Base-by-base conservation (phyloP, 2,113 vertebrate genomes). In the Albula goreensis region DNA sequence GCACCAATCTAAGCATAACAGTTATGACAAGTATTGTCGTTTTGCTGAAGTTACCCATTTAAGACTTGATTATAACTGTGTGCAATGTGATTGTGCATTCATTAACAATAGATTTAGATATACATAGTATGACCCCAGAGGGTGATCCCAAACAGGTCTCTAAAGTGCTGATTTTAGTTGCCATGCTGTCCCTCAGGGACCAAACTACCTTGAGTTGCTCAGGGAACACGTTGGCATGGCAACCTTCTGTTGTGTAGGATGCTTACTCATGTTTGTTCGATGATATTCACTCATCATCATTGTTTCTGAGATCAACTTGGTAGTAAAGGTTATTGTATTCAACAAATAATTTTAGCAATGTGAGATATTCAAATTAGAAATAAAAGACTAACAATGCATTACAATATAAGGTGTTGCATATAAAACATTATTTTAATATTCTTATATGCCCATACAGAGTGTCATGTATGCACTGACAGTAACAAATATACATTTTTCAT, bases 131-230 rank as follows among this genome's bases (percentile, higher is more conserved):
- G 56, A 60, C 17, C 56, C 77, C 11, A 56, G 63, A 63, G 31
- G 31, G 31, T 15, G 56, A 60, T 60, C 56, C 77, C 11, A 56
- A 80, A 63, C 17, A 63, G 31, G 41, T 50, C 48, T 78, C 63
- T 81, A 19, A 70, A 81, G 83, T 41, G 60, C 80, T 56, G 78
- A 22, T 78, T 66, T 41, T 83, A 48, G 78, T 84, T 84, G 86
- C 78, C 78, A 81, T 70, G 80, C n/a, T 12, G 41, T 74, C 83
- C 51, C 7, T 74, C 31, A 60, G 83, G 86, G 84, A 81, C 48
- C 49, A 50, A 6, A 15, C 56, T 63, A 48, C 52, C 50, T 0
- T 5, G 13, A 60, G 22, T n/a, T 70, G 19, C 63, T 49, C 78
- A 80, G 13, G 49, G 50, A 78, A 52, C 41, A 25, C 56, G 81